phyloP scores from a whole-genome alignment of 2,888 invertebrate genomes.

The Xiphydria camelus region DNA sequence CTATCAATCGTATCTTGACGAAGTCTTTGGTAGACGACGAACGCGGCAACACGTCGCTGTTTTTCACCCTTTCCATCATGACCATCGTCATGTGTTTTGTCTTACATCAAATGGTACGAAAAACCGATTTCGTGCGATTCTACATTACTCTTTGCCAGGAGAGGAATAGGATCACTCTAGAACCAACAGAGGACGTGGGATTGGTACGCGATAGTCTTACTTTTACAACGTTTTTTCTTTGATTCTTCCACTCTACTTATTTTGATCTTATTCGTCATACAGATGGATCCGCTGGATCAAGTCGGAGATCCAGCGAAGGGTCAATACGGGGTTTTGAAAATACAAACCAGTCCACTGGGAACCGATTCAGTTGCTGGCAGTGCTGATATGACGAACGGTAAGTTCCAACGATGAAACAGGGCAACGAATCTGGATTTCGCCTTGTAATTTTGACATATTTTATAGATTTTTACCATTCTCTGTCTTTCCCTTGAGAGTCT shows the following conservation, averaged over 20 bases:
- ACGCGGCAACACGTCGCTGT: slow-evolving; percentile 81
- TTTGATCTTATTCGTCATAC: slow-evolving; percentile 22
- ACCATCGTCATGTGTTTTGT: slow-evolving; percentile 78
- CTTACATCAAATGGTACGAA: slow-evolving; percentile 76
- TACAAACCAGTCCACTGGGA: slow-evolving; percentile 70
- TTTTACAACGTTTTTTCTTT: neutral
- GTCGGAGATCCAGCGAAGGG: slow-evolving; percentile 58
- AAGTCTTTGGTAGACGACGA: slow-evolving; percentile 78
- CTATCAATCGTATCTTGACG: slow-evolving; percentile 80
- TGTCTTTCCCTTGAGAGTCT: slow-evolving; percentile 1
- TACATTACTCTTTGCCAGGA: slow-evolving; percentile 77
- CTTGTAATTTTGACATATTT: no score
- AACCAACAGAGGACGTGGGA: slow-evolving; percentile 84
- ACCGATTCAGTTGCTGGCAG: slow-evolving; percentile 40
- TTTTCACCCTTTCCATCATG: slow-evolving; percentile 79
- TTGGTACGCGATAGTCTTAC: slow-evolving; percentile 62
- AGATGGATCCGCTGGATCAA: slow-evolving; percentile 68
- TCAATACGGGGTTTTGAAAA: slow-evolving; percentile 76
- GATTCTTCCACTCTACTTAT: slow-evolving; percentile 3
- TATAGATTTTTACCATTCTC: slow-evolving; percentile 12
- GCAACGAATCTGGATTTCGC: no score
- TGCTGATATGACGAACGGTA: slow-evolving; percentile 42
- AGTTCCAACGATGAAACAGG: no score
- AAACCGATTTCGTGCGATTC: slow-evolving; percentile 81
- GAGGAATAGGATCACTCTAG: slow-evolving; percentile 77